Base-by-base conservation (phyloP, 2,888 invertebrate species). In the Chloromyia formosa region DNA sequence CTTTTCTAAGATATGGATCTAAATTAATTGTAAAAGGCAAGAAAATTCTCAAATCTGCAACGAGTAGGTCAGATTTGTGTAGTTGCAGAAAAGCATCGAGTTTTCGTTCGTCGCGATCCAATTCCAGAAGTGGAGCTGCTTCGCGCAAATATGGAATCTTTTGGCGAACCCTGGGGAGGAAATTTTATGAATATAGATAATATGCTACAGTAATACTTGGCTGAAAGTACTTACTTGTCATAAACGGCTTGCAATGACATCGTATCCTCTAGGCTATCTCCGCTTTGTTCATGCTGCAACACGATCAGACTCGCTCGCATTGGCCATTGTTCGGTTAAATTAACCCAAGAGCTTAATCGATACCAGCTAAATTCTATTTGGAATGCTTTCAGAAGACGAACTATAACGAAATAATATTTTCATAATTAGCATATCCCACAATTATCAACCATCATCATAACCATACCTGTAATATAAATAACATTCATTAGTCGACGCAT, bases 351-450 rank as follows among this genome's bases (percentile, higher is more conserved):
- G 77, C 97, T 97, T 80, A 99, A 88, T 80, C 96, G 94, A 86
- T 97, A 96, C 98, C 98, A 99, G 86, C 96, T 97, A 87, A 99
- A 99, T 84, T 99, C 98, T 80, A 99, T 95, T 87, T 97, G 96
- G 89, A 98, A 98, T 82, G 98, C 96, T 89, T 98, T 95, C 79
- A 99, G 88, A 78, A 99, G 89, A 74, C 98, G 94, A 78, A 97
- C 97, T 95, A 83, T 4, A 84, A 71, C 27, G 27, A 56, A 60
- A 54, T 12, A 49, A 16, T 12, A 10, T 9, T 20, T 18, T 4
- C 10, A 60, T 12, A 60, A 9, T 60, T 20, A 22, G 1, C n/a
- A n/a, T n/a, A 60, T 27, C 9, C n/a, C n/a, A 20, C 58, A 18
- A 54, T 35, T 35, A 35, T 1, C 14, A 61, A 61, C 14, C 12